Evolutionary conservation across 2,113 vertebrate genomes (phyloP), one percentile per base, ranked within the genome.

Genomic region (Callopanchax toddi): DNA sequence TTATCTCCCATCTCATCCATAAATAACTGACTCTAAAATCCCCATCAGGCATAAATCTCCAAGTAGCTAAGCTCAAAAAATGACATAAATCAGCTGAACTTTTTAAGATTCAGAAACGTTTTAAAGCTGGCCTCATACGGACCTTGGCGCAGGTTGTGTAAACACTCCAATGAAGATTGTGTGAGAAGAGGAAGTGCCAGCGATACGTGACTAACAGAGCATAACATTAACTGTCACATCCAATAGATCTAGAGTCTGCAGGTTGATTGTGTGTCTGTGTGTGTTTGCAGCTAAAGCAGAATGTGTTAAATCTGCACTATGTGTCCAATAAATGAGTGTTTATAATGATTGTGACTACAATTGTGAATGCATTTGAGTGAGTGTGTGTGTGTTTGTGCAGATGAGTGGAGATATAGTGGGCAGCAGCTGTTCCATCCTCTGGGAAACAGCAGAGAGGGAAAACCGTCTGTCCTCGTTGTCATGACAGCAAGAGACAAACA

Each of bases 211-310:
- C 63, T 84, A 86, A 86, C 74, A 78, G 69, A 78, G 72, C 85
- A 76, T 57, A 69, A 82, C 73, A 87, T 76, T 86, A 74, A 46
- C 70, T 83, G 81, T 89, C 84, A 85, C 76, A 89, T 89, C 89
- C 53, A 67, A 84, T 84, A 68, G 46, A 60, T 83, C 73, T 51
- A 20, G 55, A 52, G 55, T 68, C 55, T 72, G 42, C 45, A 52
- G 67, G 50, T 55, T n/a, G 46, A 56, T 51, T 59, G 53, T 7
- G 45, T 32, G n/a, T 15, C 13, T 57, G 37, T 39, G 46, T 54
- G 67, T 44, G 6, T 29, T n/a, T 42, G 39, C 16, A 16, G 8
- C n/a, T 18, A 40, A 37, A 66, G 51, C 55, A 8, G 45, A 58
- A 76, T 69, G 61, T 82, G 67, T 59, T 15, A 37, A 50, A 46